These are phyloP conservation scores for Monoplex corrugatus DNA, from an alignment of 2,888 invertebrate species.

Conservation along the genomic window DNA sequence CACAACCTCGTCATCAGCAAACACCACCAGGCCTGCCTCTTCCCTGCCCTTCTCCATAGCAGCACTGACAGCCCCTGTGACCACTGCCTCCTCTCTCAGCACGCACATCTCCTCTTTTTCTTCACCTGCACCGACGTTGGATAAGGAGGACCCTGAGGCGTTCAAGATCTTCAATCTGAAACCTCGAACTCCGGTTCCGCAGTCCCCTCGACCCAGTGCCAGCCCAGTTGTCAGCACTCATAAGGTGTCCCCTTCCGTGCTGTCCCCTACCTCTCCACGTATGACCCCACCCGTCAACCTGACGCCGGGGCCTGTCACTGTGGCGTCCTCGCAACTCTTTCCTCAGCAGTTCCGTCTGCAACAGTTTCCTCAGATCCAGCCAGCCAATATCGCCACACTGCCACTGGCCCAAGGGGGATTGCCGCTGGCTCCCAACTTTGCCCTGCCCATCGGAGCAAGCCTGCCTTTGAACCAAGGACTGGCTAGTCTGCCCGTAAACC, in stretches of 20 bases:
- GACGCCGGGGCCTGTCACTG: background rate
- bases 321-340: slow-evolving; percentile 46
- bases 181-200: slow-evolving; percentile 55
- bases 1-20: background rate
- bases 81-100: no score
- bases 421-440: background rate
- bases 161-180: slow-evolving; percentile 75
- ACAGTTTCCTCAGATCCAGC: background rate
- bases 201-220: slow-evolving; percentile 1
- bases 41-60: slow-evolving; percentile 26
- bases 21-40: slow-evolving; percentile 3
- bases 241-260: background rate
- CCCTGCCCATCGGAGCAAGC: background rate
- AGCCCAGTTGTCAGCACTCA: slow-evolving; percentile 12
- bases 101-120: background rate
- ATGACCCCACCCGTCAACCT: background rate
- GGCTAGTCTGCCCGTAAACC: background rate
- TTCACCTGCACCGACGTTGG: slow-evolving; percentile 47
- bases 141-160: slow-evolving; percentile 67
- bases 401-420: slow-evolving; percentile 24
- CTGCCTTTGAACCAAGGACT: background rate
- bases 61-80: slow-evolving; percentile 50
- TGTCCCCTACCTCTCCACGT: background rate
- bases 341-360: slow-evolving; percentile 47
- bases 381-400: slow-evolving; percentile 3